Conservation (phyloP, 2,113 vertebrate genomes). For the Urocitellus parryii region DNA sequence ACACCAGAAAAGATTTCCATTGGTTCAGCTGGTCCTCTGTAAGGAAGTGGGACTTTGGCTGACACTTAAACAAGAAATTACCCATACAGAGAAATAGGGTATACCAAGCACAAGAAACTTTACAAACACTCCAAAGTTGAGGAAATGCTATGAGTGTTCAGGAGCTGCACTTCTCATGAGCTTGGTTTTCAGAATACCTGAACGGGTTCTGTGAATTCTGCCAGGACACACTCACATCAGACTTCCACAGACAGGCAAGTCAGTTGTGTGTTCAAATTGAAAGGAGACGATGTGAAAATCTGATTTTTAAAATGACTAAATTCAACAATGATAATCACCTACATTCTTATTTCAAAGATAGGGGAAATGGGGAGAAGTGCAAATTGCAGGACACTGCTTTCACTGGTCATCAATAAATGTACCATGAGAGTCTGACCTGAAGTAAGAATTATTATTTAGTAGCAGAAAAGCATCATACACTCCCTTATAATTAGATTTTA, state of each 20-base stretch:
- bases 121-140: background rate
- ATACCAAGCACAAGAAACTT: background rate
- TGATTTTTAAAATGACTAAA: slow-evolving; percentile 63
- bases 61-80: background rate
- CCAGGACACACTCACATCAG: background rate
- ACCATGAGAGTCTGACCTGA: background rate
- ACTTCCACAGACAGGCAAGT: slow-evolving; percentile 41
- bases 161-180: background rate
- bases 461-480: background rate
- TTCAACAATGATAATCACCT: slow-evolving; percentile 46
- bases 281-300: background rate
- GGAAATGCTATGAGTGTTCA: background rate
- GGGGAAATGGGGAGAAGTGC: background rate
- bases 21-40: background rate
- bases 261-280: slow-evolving; percentile 1
- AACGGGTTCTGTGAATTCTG: slow-evolving; percentile 55
- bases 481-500: slow-evolving; percentile 28
- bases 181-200: background rate
- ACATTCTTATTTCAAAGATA: background rate
- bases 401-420: background rate
- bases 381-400: background rate
- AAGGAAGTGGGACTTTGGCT: background rate
- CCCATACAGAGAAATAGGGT: rapidly evolving
- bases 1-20: background rate
- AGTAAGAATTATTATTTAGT: background rate